Base-by-base conservation (phyloP, 2,797 vertebrate genomes). In the Scolopax bukidnonensis region DNA sequence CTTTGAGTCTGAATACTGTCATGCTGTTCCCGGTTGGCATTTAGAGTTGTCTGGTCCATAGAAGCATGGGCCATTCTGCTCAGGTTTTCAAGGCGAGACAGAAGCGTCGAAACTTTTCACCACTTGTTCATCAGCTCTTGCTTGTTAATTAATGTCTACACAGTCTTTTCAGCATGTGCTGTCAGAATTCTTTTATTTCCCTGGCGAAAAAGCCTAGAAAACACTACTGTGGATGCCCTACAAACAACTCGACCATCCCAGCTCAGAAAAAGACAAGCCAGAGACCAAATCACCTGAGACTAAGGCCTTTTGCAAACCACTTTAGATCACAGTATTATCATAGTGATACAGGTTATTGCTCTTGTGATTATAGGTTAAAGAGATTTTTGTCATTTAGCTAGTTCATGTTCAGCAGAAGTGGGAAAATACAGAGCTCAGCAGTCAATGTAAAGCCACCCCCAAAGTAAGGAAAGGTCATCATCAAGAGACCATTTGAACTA, bases 131-230 rank as follows among this genome's bases (percentile, higher is more conserved):
- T 92, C 73, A 73, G 91, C 88, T 63, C 93, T 85, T 0, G 1
- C 88, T 86, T 81, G 63, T 93, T 97, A 95, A 97, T 97, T 97
- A 96, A 93, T 0, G 93, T 76, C 95, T 95, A 88, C 43, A 71
- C n/a, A 60, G 51, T 43, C 48, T 82, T 95, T 83, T 57, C 68
- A 93, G 76, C 32, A 12, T 81, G 79, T 73, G 67, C 71, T 97
- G 90, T 89, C 95, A 96, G 68, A 96, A 94, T 94, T 84, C 77
- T 87, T 73, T 67, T 86, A 67, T 92, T 90, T 92, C 76, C 60
- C 74, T 83, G 84, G 73, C 1, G 4, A 78, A 75, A 86, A 82
- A 87, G 57, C 71, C 54, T 69, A 53, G 43, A 79, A 94, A 95
- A 96, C 32, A 33, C 33, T 38, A 7, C 13, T 0, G 0, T 48